These are phyloP conservation scores for Plagodis dolabraria DNA, from an alignment of 2,888 invertebrate genomes.

Conservation along the genomic window DNA sequence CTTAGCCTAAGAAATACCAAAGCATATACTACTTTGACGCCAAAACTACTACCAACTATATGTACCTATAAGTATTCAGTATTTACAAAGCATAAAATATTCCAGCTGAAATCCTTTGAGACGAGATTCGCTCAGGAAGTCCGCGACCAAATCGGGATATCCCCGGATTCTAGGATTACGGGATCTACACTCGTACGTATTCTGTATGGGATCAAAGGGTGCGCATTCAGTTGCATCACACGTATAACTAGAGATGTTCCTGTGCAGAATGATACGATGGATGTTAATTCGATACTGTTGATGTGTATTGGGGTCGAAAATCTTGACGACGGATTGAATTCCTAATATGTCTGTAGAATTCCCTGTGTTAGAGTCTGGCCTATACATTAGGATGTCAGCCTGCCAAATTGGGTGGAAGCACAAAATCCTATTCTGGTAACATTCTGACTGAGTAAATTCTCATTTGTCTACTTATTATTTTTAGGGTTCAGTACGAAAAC, in stretches of 20 bases:
- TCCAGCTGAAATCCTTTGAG: constrained; percentile 18
- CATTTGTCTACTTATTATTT: too few relatives aligned
- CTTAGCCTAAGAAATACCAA: too few relatives aligned
- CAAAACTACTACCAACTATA: not conserved
- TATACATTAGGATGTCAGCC: too few relatives aligned
- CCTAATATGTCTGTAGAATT: too few relatives aligned
- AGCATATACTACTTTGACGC: too few relatives aligned
- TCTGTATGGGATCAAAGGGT: constrained; percentile 21
- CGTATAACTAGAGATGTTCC: constrained; percentile 8
- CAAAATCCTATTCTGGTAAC: too few relatives aligned
- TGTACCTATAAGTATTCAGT: constrained; percentile 14
- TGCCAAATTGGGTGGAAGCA: too few relatives aligned
- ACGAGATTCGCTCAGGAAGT: constrained; percentile 21
- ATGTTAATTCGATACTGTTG: not conserved
- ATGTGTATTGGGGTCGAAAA: not conserved
- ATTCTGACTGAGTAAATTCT: too few relatives aligned
- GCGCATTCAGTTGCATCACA: constrained; percentile 19
- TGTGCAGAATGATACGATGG: not conserved
- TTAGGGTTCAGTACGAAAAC: too few relatives aligned
- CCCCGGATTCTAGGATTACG: not conserved
- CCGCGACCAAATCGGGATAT: constrained; percentile 21
- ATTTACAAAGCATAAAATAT: constrained; percentile 17
- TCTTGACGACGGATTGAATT: too few relatives aligned
- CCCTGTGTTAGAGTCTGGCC: too few relatives aligned
- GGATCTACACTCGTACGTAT: constrained; percentile 12